Evolutionary conservation across 2,113 vertebrate genomes (phyloP), one percentile per base, ranked within the genome.

Genomic region (Erpornis zantholeuca): DNA sequence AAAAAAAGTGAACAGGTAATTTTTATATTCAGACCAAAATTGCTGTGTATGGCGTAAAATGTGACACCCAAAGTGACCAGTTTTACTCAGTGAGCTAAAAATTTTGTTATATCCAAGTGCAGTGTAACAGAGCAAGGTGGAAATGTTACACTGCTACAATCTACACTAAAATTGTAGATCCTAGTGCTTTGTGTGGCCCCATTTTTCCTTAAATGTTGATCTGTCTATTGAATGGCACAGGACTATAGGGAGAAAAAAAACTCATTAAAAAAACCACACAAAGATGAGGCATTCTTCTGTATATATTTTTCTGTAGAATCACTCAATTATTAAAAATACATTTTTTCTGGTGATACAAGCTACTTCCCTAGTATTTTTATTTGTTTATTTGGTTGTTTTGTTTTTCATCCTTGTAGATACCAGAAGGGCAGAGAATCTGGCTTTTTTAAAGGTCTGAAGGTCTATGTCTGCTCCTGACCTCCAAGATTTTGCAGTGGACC

Each of bases 191-290:
- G 2, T 44, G 31, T 59, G 21, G 13, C 16, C 24, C 6, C 20
- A 3, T 81, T 75, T 92, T 93, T 93, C 29, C 35, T 82, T 59
- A 69, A 49, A 56, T 29, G 25, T 76, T 44, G 12, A 53, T 63
- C 24, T 38, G 5, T 35, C 9, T 64, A 17, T 50, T 47, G 27
- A 72, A 65, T 16, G 5, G 11, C 9, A 17, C 35, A 25, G 22
- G 3, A 8, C 45, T 90, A 35, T 24, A 57, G 4, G 6, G 7
- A 3, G 3, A 33, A 57, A 71, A 61, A 68, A 33, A 5, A 4
- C 20, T 45, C 3, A 35, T 27, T 35, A 3, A 35, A 76, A 63
- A 47, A 15, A 1, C 0, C 2, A 2, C 16, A 35, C 0, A 1
- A 1, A 24, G 36, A 44, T 61, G 15, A 86, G 36, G 12, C 7